Evolutionary conservation across 2,113 vertebrate genomes (phyloP), one percentile per base, ranked within the genome.

Genomic region (Sander lucioperca): DNA sequence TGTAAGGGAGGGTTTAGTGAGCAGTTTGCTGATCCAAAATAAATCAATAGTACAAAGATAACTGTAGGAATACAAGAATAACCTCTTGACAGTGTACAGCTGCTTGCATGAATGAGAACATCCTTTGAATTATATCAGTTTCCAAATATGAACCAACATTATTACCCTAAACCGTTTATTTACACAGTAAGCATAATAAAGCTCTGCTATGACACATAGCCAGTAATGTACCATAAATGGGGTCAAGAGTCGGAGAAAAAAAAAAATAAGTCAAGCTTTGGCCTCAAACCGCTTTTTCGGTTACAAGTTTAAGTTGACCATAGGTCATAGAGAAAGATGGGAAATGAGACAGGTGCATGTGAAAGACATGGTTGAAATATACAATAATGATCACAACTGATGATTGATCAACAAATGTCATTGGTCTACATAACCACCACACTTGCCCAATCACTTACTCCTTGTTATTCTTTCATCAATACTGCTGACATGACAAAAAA

Each of bases 11-110:
- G 33, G 59, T 77, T 39, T 81, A 61, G 68, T 68, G 51, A 77
- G 89, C 50, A 82, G 21, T 76, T 72, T 76, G 11, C 50, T 68
- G 45, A 45, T 81, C 51, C 30, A 77, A 73, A 80, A 56, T 59
- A 65, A 30, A 36, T 69, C n/a, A 67, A 48, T 18, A 69, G 64
- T 84, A 82, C 74, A 86, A 84, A 85, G 43, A 82, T 76, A 47
- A 33, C 59, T 65, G 33, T 53, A 74, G 36, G 36, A 59, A 51
- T 80, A 77, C 76, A 85, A 80, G 27, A 39, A 53, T 25, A 73
- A 61, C 54, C n/a, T 68, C 48, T 45, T 54, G 54, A 74, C 21
- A 80, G 21, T 72, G 15, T 59, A 50, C 19, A 56, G 33, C 47
- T 81, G 39, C 71, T 74, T 79, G 57, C 68, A 85, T 39, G 58